Base-by-base conservation (phyloP, 2,888 invertebrate species). In the Acronicta alni region DNA sequence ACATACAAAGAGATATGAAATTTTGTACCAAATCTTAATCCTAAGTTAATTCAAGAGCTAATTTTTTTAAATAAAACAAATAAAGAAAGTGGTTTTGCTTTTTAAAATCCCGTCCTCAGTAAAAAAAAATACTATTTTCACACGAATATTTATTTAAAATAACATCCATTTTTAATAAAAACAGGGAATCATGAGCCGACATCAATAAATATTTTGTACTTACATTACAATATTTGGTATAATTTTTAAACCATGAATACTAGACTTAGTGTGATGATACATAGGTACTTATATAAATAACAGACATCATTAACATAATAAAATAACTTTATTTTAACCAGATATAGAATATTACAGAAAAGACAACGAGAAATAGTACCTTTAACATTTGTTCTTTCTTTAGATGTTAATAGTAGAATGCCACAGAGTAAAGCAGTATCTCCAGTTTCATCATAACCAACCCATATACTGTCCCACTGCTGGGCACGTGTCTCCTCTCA, bases 1-100 rank as follows among this genome's bases (percentile, higher is more conserved):
- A 75, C 68, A 71, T 63, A 75, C 68, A 81, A 78, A 79, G 68
- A 79, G 70, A 72, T 77, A 77, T 75, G 51, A 80, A 61, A 73
- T 84, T 89, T 86, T 87, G 74, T 90, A 89, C 82, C 79, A 84
- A 85, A 82, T 81, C 68, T 76, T 78, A 75, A 71, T 74, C 68
- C 61, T 73, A 70, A 73, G 72, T 81, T 75, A 80, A 78, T 66
- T 75, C 77, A 81, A 83, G 59, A 81, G 49, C 75, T 79, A 79
- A 70, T 79, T 81, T 85, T 83, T 81, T 80, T 62, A 77, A 30
- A 81, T 81, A 81, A 87, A 84, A 79, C 78, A 72, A 62, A 62
- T 12, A 74, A 79, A 75, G 38, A 3, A 15, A 35, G 0, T 20
- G 16, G 45, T 63, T 35, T 12, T 18, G 7, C 72, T 60, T 55